Base-by-base conservation (phyloP, 2,888 invertebrate species). In the Cheilosia impressa region DNA sequence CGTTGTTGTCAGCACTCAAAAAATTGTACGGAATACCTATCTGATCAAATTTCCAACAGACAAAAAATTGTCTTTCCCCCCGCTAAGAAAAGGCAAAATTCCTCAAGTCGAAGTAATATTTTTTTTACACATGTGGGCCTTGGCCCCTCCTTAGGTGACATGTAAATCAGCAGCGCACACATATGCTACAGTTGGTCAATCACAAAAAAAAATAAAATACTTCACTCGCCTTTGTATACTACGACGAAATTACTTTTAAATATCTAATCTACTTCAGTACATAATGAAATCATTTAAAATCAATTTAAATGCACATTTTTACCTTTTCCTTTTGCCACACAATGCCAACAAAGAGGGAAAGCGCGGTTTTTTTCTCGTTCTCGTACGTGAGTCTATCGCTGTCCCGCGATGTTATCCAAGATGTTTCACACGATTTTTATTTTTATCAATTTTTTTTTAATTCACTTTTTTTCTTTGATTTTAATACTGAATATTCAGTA, bases 301-400 rank as follows among this genome's bases (percentile, higher is more conserved):
- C 4, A 78, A 68, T 57, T 63, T 22, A 57, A 71, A 24, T 79
- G 45, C 38, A 71, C 47, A 80, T 75, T 80, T 55, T 75, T 80
- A 84, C 84, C 80, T 79, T 75, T 66, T 55, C 60, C 55, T 13
- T 57, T 43, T 24, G 63, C 24, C 43, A 52, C 3, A 71, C 45
- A 55, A 84, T 66, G 60, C 84, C 71, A 79, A 71, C 75, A 72
- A 80, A 63, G 73, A 80, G 53, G 65, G 68, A 84, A 84, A 84
- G 80, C 84, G 84, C 84, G 84, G 84, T 68, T 79, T 69, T 83
- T 78, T 65, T 38, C 50, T 53, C 52, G 52, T 53, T 47, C 53
- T 45, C 43, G 60, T 41, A 24, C 45, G 53, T 63, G 43, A 27
- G n/a, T 24, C 45, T 62, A 24, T 22, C 41, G 58, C 4, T 58